These are phyloP conservation scores for Parelbella ahira DNA, from an alignment of 2,888 invertebrate genomes.

Conservation along the genomic window DNA sequence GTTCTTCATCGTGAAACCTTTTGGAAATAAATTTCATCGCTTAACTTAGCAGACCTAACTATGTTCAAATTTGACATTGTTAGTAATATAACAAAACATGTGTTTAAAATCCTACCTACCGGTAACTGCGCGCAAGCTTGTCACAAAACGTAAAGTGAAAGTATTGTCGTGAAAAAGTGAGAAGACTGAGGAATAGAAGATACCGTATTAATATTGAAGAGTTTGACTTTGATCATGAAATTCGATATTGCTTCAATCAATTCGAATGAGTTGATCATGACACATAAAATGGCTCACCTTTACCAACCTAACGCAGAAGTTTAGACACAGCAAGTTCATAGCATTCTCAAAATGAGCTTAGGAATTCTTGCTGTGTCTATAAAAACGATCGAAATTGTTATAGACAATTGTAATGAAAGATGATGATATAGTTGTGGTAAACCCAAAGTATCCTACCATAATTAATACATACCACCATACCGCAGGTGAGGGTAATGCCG, in stretches of 20 bases:
- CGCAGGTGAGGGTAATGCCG: slow-evolving; percentile 98
- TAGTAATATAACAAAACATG: slow-evolving; percentile 5
- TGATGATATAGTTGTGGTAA: slow-evolving; percentile 34
- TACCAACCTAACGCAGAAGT: slow-evolving; percentile 52
- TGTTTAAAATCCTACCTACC: slow-evolving; percentile 39
- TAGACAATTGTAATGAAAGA: slow-evolving; percentile 19
- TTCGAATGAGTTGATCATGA: slow-evolving; percentile 46
- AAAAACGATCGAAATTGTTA: slow-evolving; percentile 30
- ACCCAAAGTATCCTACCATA: slow-evolving; percentile 60
- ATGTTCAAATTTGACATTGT: slow-evolving; percentile 11
- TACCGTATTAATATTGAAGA: slow-evolving; percentile 54
- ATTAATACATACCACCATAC: slow-evolving; percentile 96
- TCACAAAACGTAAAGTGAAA: slow-evolving; percentile 31
- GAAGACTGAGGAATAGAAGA: slow-evolving; percentile 46
- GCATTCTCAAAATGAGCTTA: slow-evolving; percentile 1
- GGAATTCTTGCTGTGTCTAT: slow-evolving; percentile 56
- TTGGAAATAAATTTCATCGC: slow-evolving; percentile 70
- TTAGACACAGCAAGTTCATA: slow-evolving; percentile 58
- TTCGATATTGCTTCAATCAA: slow-evolving; percentile 49
- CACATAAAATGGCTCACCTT: slow-evolving; percentile 81
- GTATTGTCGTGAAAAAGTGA: slow-evolving; percentile 40
- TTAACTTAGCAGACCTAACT: slow-evolving; percentile 54
- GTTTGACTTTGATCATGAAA: slow-evolving; percentile 76
- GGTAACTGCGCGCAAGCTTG: slow-evolving; percentile 32
- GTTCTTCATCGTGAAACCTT: slow-evolving; percentile 99